Evolutionary conservation across 2,113 vertebrate species (phyloP), one percentile per base, ranked within the genome.

Genomic region (Triplophysa rosa): DNA sequence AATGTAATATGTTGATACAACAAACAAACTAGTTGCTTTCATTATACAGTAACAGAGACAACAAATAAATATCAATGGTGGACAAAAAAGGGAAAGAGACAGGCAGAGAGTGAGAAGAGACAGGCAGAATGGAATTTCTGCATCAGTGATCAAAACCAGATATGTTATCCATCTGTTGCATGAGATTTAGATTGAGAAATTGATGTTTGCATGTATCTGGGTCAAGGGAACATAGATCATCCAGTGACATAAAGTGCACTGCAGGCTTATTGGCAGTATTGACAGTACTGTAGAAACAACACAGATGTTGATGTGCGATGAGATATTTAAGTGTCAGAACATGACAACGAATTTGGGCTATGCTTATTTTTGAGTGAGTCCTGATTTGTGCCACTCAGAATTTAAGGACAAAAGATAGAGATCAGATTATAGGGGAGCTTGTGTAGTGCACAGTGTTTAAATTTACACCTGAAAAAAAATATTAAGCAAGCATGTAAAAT

Each of bases 111-210:
- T 45, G 21, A 69, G 67, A 49, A 52, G 19, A 54, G 10, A 26
- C 12, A 54, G 67, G 14, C 0, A 10, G 19, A 33, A 10, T 17
- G 3, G 13, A 37, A 24, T 56, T 23, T 37, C 21, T 37, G 66
- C 4, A 70, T 26, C 24, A 71, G 23, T 45, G 29, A 49, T 64
- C 45, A 72, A 42, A 65, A 17, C 9, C 45, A 29, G 13, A 62
- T 74, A 61, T 26, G 58, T 47, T 63, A 26, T 62, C 40, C 40
- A 62, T 63, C 40, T 75, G 72, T 29, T 75, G 33, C 8, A 42
- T 16, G n/a, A 42, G 33, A 72, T 42, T 71, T 56, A 71, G 26
- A 70, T 13, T 4, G 69, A 58, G 12, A 58, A 71, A 40, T 21
- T 21, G 1, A 37, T 58, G n/a, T 58, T 71, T 58, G 1, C n/a